Evolutionary conservation across 2,888 invertebrate species (phyloP).

Genomic region (Euzetes globulus): DNA sequence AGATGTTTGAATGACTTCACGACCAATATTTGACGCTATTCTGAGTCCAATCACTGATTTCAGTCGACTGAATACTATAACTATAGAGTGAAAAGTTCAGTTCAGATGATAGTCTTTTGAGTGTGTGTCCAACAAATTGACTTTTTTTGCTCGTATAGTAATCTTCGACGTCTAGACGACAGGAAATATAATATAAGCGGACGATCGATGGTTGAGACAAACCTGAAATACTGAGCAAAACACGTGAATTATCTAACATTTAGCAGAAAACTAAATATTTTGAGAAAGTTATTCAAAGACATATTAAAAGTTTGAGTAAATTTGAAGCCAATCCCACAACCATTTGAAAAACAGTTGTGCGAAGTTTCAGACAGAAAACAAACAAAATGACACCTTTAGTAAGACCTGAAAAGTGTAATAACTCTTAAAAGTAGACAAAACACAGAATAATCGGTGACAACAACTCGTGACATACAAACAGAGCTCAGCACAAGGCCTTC

Average conservation of each 20-base stretch:
- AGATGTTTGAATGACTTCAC: not conserved
- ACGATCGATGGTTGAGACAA: not conserved
- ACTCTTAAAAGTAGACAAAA: not conserved
- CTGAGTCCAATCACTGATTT: not conserved
- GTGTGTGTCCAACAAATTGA: constrained; percentile 14
- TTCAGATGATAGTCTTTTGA: not conserved
- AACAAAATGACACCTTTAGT: constrained; percentile 16
- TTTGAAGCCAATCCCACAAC: not conserved
- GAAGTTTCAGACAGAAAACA: constrained; percentile 23
- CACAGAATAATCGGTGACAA: constrained; percentile 16
- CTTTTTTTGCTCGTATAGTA: not conserved
- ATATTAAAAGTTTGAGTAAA: not conserved
- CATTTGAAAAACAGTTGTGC: not conserved
- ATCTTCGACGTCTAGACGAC: constrained; percentile 14
- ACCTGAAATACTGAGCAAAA: constrained; percentile 8
- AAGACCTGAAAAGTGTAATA: not conserved
- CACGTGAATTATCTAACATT: constrained; percentile 3
- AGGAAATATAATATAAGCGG: not conserved
- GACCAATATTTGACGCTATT: not conserved
- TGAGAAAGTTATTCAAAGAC: constrained; percentile 1
- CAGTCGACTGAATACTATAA: not conserved
- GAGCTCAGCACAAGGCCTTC: not conserved
- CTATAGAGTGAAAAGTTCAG: not conserved
- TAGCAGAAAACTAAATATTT: not conserved
- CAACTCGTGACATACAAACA: not conserved